A percentile compares a stretch with the other conserved stretches of the same genome.
Evolutionary conservation across 1,140 invertebrate genomes (phyloP).

Genomic region (Saxidomus purpurata): DNA sequence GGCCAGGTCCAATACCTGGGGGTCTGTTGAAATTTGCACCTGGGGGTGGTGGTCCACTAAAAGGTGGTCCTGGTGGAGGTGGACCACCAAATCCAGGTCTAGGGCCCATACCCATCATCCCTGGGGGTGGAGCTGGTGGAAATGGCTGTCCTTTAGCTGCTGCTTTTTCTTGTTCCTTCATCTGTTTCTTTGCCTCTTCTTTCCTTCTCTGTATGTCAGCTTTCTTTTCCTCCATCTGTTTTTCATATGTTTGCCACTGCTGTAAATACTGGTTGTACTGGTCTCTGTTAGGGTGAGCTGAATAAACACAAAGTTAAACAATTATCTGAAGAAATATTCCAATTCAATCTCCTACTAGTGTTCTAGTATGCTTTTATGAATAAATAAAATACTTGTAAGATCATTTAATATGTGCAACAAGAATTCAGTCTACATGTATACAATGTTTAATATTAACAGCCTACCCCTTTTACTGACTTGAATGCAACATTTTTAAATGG

Average conservation of each 20-base stretch:
- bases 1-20: constrained; percentile 37
- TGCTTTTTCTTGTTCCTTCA: constrained; percentile 47
- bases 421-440: too few species aligned
- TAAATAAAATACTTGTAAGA: too few species aligned
- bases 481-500: too few species aligned
- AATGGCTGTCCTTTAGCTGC: constrained; percentile 57
- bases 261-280: constrained; percentile 85
- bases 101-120: constrained; percentile 49
- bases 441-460: too few species aligned
- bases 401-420: too few species aligned
- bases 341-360: too few species aligned
- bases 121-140: neutral
- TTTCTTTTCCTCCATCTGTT: constrained; percentile 83
- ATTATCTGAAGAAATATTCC: neutral
- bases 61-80: constrained; percentile 21
- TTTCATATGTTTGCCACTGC: constrained; percentile 85
- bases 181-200: constrained; percentile 67
- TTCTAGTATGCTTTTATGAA: too few species aligned
- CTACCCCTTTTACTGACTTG: too few species aligned
- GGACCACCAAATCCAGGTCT: constrained; percentile 8
- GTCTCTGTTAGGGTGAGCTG: constrained; percentile 86
- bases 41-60: neutral
- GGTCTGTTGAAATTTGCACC: neutral
- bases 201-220: constrained; percentile 76
- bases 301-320: constrained; percentile 32